phyloP scores from a whole-genome alignment of 2,797 vertebrate genomes.

The Anolis apletophallus region DNA sequence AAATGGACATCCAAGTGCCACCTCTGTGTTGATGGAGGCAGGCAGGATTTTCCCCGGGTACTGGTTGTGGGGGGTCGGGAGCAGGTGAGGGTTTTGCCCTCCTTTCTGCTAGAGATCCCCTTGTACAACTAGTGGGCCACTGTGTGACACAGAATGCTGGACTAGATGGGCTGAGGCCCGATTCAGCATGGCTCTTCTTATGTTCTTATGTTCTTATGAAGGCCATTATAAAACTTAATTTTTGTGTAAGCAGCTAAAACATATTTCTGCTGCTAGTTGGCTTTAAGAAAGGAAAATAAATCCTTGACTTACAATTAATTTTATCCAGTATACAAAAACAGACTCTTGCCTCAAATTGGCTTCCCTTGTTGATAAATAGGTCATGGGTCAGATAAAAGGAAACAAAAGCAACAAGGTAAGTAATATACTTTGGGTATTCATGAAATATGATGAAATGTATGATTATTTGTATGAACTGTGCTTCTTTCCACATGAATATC shows the following conservation, averaged over 20 bases:
- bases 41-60: no score
- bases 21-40: no score
- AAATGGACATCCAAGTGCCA: no score
- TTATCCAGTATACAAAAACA: not conserved
- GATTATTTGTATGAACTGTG: not conserved
- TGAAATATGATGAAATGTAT: not conserved
- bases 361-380: not conserved
- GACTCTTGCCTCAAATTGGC: not conserved
- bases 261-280: not conserved
- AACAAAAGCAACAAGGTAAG: not conserved
- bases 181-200: no score
- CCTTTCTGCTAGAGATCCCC: no score
- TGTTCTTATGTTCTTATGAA: no score
- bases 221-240: constrained; percentile 44
- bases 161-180: no score
- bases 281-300: not conserved
- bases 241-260: constrained; percentile 11
- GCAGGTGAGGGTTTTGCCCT: no score
- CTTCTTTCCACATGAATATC: not conserved
- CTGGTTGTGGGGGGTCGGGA: no score
- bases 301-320: not conserved
- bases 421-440: not conserved
- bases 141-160: no score
- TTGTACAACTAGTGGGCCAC: no score
- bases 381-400: not conserved